A percentile compares a stretch with the other conserved stretches of the same genome.
Evolutionary conservation across 2,888 invertebrate species (phyloP).

Genomic region (Arrhopalites spinosus): DNA sequence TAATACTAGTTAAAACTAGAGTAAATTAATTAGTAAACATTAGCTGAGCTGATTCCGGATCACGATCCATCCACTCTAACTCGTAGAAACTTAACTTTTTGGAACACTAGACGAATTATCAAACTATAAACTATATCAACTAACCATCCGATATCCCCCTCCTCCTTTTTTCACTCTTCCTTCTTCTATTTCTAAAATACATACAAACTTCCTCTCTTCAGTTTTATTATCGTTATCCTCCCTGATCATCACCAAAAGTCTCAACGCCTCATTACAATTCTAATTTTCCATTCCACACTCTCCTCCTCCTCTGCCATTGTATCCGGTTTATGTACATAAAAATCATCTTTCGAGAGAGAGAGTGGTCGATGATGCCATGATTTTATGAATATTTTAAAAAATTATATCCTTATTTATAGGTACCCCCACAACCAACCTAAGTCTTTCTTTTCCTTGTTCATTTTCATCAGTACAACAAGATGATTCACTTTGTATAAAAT

Average conservation of each 20-base stretch:
- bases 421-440: too few relatives aligned
- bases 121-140: neutral
- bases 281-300: neutral
- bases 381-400: too few relatives aligned
- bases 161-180: neutral
- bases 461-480: too few relatives aligned
- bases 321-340: neutral
- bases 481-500: too few relatives aligned
- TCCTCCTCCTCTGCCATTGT: neutral
- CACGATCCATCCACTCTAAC: conserved; percentile 12
- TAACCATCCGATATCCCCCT: neutral
- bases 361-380: too few relatives aligned
- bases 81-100: neutral
- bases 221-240: too few relatives aligned
- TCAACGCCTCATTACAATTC: conserved; percentile 2
- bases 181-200: neutral
- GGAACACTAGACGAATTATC: too few relatives aligned
- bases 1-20: conserved; percentile 9
- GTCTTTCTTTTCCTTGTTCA: too few relatives aligned
- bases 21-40: conserved; percentile 36
- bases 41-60: conserved; percentile 23
- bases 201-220: neutral
- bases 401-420: too few relatives aligned
- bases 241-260: too few relatives aligned
- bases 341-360: too few relatives aligned